Evolutionary conservation across 2,888 invertebrate species (phyloP).

Genomic region (Dilophus febrilis): DNA sequence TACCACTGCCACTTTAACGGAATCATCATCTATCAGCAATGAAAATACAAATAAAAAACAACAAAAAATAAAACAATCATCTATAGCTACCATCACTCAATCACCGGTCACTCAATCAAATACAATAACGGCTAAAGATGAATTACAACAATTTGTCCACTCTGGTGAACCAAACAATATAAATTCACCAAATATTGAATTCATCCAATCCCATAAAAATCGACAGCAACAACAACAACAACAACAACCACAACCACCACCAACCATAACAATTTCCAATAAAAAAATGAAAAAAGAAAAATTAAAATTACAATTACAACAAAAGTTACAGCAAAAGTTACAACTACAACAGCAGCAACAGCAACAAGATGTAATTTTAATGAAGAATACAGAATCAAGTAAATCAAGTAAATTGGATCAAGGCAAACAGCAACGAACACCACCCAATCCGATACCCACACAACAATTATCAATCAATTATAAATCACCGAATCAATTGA

Average conservation of each 20-base stretch:
- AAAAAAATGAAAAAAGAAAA: constrained; percentile 3
- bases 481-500: constrained; percentile 4
- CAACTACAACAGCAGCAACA: constrained; percentile 4
- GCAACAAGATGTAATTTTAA: constrained; percentile 1
- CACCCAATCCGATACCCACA: background rate
- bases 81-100: too few relatives aligned
- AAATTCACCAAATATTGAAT: too few relatives aligned
- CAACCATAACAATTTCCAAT: constrained; percentile 7
- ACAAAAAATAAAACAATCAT: background rate
- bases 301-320: background rate
- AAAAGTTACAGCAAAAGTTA: too few relatives aligned
- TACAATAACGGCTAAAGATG: too few relatives aligned
- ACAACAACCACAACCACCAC: constrained; percentile 11
- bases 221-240: too few relatives aligned
- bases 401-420: constrained; percentile 1
- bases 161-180: too few relatives aligned
- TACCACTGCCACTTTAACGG: background rate
- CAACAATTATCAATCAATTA: too few relatives aligned
- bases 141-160: too few relatives aligned
- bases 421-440: constrained; percentile 1
- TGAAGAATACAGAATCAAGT: constrained; percentile 1
- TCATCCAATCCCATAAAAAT: too few relatives aligned
- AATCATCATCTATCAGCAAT: background rate
- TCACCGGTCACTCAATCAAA: too few relatives aligned
- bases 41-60: background rate